phyloP scores from a whole-genome alignment of 2,113 vertebrate genomes.

The Onychostoma macrolepis region DNA sequence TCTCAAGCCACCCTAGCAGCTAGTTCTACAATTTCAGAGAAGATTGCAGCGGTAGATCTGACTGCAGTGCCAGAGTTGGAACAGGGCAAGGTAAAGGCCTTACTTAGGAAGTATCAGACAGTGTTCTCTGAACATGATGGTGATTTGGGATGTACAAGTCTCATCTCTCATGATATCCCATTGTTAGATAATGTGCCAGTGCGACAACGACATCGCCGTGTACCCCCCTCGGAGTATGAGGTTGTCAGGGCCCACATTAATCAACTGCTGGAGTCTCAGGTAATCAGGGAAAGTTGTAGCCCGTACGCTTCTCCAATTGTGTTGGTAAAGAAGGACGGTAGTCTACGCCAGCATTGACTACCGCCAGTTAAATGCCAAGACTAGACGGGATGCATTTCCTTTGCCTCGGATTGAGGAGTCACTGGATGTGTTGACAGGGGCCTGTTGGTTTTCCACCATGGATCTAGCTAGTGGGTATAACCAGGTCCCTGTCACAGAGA shows the following conservation, averaged over 20 bases:
- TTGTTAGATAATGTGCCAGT: not conserved
- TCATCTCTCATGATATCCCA: slow-evolving; percentile 19
- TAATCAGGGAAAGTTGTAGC: not conserved
- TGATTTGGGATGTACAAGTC: slow-evolving; percentile 30
- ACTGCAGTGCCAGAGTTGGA: not conserved
- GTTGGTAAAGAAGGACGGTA: too few species aligned
- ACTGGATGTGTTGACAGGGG: too few species aligned
- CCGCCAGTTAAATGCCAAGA: too few species aligned
- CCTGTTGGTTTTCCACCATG: not conserved
- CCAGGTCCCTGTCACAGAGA: not conserved
- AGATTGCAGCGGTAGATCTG: not conserved
- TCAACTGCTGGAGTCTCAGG: too few species aligned
- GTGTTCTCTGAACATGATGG: slow-evolving; percentile 7
- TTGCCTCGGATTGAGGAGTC: too few species aligned
- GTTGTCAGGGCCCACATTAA: not conserved
- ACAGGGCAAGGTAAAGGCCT: not conserved
- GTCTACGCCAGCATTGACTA: too few species aligned
- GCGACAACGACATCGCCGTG: not conserved
- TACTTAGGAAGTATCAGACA: not conserved
- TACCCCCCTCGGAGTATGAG: slow-evolving; percentile 2
- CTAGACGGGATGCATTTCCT: too few species aligned
- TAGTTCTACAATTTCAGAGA: not conserved
- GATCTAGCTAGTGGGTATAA: not conserved
- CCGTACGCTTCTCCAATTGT: not conserved
- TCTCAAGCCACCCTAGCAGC: not conserved